Evolutionary conservation across 2,888 invertebrate species (phyloP).

Genomic region (Tetranychus piercei): DNA sequence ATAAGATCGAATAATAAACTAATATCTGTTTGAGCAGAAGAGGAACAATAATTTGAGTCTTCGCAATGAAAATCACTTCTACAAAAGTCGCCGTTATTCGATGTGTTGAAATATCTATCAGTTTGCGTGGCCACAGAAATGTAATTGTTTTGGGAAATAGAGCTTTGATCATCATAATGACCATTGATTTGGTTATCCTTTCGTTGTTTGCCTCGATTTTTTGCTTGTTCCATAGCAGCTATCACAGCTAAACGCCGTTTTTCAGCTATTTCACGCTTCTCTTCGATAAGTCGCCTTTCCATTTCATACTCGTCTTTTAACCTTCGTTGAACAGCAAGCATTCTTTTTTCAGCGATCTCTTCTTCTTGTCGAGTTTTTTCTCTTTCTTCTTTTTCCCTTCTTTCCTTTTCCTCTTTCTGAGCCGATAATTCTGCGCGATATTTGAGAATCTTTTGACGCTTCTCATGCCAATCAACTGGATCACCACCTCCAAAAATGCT

Average conservation of each 20-base stretch:
- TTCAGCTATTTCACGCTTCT: background rate
- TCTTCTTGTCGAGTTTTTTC: background rate
- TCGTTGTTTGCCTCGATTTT: background rate
- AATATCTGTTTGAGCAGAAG: background rate
- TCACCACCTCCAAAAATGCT: background rate
- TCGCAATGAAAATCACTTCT: too few species aligned
- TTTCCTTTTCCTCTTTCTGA: conserved; percentile 6
- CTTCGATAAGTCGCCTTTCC: background rate
- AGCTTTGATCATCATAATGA: background rate
- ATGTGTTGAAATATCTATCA: background rate
- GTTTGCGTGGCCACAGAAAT: background rate
- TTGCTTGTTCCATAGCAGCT: background rate
- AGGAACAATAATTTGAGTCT: background rate
- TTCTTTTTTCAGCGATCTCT: background rate
- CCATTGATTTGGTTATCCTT: background rate
- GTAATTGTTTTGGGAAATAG: background rate
- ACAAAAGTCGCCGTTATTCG: too few species aligned
- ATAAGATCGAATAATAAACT: background rate
- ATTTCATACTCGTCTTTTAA: conserved; percentile 6
- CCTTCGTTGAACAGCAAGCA: background rate
- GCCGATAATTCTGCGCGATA: background rate
- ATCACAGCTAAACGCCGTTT: background rate
- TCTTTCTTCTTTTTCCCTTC: background rate
- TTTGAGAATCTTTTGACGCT: background rate
- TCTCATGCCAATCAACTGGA: background rate